phyloP scores from a whole-genome alignment of 2,888 invertebrate genomes.

The Tenthredo notha region DNA sequence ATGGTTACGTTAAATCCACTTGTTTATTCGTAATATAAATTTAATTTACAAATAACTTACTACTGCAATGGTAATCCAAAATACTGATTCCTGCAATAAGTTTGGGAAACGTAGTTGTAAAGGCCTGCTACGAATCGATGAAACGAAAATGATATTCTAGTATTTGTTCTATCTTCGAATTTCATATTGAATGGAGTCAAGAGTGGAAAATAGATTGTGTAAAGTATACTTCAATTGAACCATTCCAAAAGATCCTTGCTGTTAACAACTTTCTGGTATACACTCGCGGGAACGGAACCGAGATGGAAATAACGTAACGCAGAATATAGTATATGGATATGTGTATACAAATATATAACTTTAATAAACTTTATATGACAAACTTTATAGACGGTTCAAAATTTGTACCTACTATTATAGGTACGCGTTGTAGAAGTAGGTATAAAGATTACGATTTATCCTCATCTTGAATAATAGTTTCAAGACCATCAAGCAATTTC shows the following conservation, averaged over 20 bases:
- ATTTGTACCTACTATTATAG: not conserved
- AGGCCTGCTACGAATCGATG: not conserved
- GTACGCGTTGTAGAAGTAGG: not conserved
- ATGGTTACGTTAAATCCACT: not conserved
- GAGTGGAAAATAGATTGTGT: not conserved
- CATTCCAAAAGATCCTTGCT: constrained; percentile 1
- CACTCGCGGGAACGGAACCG: not conserved
- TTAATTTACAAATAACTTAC: not conserved
- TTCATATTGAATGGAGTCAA: not conserved
- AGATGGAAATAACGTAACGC: constrained; percentile 23
- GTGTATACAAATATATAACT: constrained; percentile 45
- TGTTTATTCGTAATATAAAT: not conserved
- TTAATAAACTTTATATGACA: constrained; percentile 47
- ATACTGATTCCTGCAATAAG: not conserved
- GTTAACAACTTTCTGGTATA: constrained; percentile 1
- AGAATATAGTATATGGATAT: not conserved
- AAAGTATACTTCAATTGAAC: not conserved
- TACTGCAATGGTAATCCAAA: not conserved
- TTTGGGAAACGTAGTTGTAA: not conserved
- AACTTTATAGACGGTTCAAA: not conserved
- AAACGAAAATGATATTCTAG: not conserved
- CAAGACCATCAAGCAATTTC: not conserved
- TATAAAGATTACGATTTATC: not conserved
- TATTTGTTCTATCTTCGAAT: not conserved
- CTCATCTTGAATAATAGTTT: not conserved